Percentiles rank a stretch among this genome's conserved stretches.
These are phyloP conservation scores for Taphrorychus bicolor DNA, from an alignment of 2,888 invertebrate genomes.

Conservation along the genomic window DNA sequence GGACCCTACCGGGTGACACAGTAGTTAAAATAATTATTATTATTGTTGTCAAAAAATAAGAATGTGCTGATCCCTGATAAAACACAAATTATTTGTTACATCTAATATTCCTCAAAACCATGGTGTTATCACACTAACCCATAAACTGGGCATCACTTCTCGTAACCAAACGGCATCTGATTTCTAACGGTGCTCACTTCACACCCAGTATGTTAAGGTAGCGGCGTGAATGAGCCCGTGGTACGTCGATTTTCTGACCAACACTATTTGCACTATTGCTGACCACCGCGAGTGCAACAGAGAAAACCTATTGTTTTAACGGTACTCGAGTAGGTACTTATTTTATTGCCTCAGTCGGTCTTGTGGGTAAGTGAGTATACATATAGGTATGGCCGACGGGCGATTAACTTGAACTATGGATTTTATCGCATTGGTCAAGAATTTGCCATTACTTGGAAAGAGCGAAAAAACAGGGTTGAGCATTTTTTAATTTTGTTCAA, in stretches of 20 bases:
- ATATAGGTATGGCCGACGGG: background rate
- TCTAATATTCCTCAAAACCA: background rate
- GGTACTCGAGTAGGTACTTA: background rate
- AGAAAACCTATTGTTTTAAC: background rate
- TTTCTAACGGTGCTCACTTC: conserved; percentile 44
- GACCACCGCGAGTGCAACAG: background rate
- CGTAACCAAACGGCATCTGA: conserved; percentile 40
- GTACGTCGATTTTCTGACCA: conserved; percentile 13
- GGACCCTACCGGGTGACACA: too few species aligned
- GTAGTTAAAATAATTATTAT: too few species aligned
- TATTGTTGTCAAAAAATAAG: too few species aligned
- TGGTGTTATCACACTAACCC: conserved; percentile 14
- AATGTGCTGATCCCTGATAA: too few species aligned
- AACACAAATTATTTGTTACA: too few species aligned
- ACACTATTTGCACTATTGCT: background rate
- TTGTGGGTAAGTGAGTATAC: background rate
- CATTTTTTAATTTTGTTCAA: too few species aligned
- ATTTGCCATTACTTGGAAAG: too few species aligned
- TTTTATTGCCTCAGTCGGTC: background rate
- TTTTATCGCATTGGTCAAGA: too few species aligned
- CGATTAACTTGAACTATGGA: too few species aligned
- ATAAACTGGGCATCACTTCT: conserved; percentile 23
- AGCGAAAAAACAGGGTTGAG: too few species aligned
- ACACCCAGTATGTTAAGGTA: conserved; percentile 45
- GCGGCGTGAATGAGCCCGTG: conserved; percentile 13